Evolutionary conservation across 2,888 invertebrate species (phyloP), one percentile per base, ranked within the genome.

Genomic region (Azorinus chamasolen): DNA sequence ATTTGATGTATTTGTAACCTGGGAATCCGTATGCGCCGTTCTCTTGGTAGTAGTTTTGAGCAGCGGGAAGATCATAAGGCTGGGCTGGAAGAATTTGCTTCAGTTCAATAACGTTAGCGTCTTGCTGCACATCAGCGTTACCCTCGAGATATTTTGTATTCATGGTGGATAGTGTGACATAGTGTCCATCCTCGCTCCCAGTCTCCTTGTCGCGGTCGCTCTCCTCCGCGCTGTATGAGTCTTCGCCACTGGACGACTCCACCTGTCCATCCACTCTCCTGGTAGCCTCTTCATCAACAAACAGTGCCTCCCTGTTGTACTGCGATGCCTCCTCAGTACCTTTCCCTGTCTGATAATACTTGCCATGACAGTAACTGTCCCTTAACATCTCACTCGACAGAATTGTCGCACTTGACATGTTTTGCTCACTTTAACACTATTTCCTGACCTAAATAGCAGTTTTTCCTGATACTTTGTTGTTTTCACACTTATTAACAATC

Each of bases 191-290:
- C 22, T 37, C 37, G 12, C 54, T 54, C 1, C 27, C 20, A 4
- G 43, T 32, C 3, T 24, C 41, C 25, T 46, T 18, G 12, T 66
- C 58, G 39, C 63, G 43, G 16, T 72, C 68, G 27, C 10, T 25
- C 10, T 75, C 69, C 0, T 79, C 79, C 1, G 46, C 53, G 22
- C 46, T 43, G 55, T 64, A 75, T 6, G 79, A 79, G n/a, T 75
- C 79, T 8, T 79, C 79, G 2, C 79, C 68, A 20, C 68, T 71
- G 0, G 79, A 74, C 20, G 69, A 73, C 37, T 79, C 75, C 1
- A 63, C 64, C 2, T 59, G 66, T 12, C 71, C 79, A 14, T 79
- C 79, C 16, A 54, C 27, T 1, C 72, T 48, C 1, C 72, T 48
- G 16, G 48, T 43, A 1, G 57, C 64, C 8, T 43, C 62, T 18